Percentiles rank a stretch among this genome's conserved stretches.
Conservation (phyloP, 2,888 invertebrate genomes). For the Troilus luridus region DNA sequence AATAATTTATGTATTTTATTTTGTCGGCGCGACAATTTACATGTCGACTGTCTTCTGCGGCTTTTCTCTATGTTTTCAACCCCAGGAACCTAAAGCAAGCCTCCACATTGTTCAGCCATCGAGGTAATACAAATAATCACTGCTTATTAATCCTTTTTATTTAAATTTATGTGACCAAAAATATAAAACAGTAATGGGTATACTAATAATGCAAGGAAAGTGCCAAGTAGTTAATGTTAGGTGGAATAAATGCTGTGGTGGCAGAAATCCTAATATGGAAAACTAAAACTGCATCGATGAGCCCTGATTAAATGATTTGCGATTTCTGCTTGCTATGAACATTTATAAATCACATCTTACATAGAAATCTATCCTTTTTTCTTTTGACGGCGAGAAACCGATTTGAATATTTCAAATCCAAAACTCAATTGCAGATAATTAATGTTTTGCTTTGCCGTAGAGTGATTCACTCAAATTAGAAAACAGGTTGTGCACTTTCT, state of each 20-base stretch:
- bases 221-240: not conserved
- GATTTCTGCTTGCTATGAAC: not conserved
- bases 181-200: too few species aligned
- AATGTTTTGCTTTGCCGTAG: not conserved
- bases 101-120: too few species aligned
- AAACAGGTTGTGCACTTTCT: not conserved
- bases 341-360: not conserved
- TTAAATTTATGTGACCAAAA: too few species aligned
- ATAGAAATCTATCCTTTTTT: not conserved
- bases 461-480: constrained; percentile 3
- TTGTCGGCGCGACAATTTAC: too few species aligned
- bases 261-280: not conserved
- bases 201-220: too few species aligned
- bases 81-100: too few species aligned
- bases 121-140: too few species aligned
- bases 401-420: not conserved
- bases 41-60: too few species aligned
- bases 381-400: not conserved
- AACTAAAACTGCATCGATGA: not conserved
- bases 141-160: too few species aligned
- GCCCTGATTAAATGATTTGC: not conserved
- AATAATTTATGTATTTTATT: too few species aligned
- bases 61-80: too few species aligned
- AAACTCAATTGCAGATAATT: constrained; percentile 2
- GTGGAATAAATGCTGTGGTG: not conserved